Conservation (phyloP, 2,797 vertebrate genomes). For the Dendrocincla fuliginosa region DNA sequence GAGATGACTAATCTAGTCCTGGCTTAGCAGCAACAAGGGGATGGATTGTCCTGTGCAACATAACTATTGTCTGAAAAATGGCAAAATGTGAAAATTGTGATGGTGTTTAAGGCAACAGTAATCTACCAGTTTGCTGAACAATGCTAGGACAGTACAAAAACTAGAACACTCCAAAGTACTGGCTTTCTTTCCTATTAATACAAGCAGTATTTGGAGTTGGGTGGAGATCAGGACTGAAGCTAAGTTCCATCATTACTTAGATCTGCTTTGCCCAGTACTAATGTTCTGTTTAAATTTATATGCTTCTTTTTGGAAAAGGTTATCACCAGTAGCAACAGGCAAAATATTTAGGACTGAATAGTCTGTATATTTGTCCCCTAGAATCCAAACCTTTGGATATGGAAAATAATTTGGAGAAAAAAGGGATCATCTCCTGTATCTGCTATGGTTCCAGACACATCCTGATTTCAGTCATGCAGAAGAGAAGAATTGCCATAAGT, state of each 20-base stretch:
- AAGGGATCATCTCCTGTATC: neutral
- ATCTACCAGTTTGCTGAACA: neutral
- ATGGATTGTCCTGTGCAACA: neutral
- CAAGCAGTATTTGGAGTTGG: neutral
- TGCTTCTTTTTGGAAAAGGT: conserved; percentile 45
- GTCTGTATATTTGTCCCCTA: neutral
- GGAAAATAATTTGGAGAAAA: neutral
- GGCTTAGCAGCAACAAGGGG: neutral
- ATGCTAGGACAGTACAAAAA: neutral
- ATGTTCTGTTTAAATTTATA: conserved; percentile 36
- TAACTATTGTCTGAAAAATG: neutral
- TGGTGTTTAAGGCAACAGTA: neutral
- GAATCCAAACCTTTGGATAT: neutral
- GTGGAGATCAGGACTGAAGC: neutral
- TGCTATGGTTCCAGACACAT: neutral
- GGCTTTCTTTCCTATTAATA: neutral
- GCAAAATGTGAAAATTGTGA: neutral
- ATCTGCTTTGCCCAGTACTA: conserved; percentile 16
- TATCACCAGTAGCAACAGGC: conserved; percentile 63
- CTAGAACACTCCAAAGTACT: neutral
- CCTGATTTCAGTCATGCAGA: neutral
- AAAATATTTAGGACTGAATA: conserved; percentile 57
- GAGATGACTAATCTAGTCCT: conserved; percentile 6
- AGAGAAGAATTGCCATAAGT: neutral
- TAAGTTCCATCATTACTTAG: conserved; percentile 1